Base-by-base conservation (phyloP, 2,888 invertebrate genomes). In the Ormyrus rosae region DNA sequence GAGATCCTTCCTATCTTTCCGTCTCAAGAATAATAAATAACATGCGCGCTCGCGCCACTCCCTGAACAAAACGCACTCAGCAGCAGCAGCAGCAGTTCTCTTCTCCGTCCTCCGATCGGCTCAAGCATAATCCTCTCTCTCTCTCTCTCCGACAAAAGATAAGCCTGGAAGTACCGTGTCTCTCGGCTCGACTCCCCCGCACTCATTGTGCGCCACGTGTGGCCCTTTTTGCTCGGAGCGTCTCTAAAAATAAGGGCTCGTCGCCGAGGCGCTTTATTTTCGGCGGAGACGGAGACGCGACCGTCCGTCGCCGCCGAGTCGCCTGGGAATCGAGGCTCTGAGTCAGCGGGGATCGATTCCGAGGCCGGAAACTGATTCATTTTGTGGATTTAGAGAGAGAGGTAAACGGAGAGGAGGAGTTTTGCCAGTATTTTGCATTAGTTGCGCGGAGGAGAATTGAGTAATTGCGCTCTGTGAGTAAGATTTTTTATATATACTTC, bases 351-450 rank as follows among this genome's bases (percentile, higher is more conserved):
- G 50, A 70, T 58, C 55, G 77, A 77, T 70, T 45, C 56, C 51
- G 61, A 50, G n/a, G 68, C 78, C 70, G 78, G 78, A 78, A 78
- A 65, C 60, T 78, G 78, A 78, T 64, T 78, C 78, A 78, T 48
- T 63, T 75, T 34, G 34, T 34, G 34, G 34, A 34, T 34, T 34
- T 34, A 34, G 34, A 34, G 34, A 34, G 34, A 34, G 34, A 34
- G 34, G 34, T 34, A 34, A 34, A 34, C 34, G 34, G 34, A 2
- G 34, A 34, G 34, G 34, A 34, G 34, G 34, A 34, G 34, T 34
- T 34, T 34, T 2, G 34, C 34, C 34, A 34, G 34, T 34, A 34
- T 34, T 34, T 34, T 34, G 34, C 34, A 34, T 34, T 34, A 34
- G 34, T 34, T 34, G 34, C 34, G 34, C 34, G 34, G 34, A 34